Percentiles rank a stretch among this genome's conserved stretches.
These are phyloP conservation scores for Hirtodrosophila confusa DNA, from an alignment of 2,888 invertebrate genomes.

Conservation along the genomic window DNA sequence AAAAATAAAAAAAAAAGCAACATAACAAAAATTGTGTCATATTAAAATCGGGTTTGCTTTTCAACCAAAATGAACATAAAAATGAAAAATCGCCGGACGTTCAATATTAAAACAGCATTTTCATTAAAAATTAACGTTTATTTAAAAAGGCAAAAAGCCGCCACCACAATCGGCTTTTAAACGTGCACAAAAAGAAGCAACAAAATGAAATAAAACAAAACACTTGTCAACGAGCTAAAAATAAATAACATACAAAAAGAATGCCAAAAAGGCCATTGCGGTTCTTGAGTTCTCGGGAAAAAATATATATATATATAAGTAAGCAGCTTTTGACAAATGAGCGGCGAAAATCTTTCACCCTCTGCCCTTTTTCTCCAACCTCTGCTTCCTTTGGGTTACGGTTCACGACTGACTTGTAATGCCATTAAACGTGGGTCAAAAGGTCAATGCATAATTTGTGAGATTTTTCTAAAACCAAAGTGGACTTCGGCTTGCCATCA, in stretches of 20 bases:
- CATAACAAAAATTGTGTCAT: conserved; percentile 24
- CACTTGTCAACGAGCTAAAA: conserved; percentile 39
- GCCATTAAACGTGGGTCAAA: conserved; percentile 16
- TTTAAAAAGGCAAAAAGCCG: conserved; percentile 61
- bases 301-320: conserved; percentile 23
- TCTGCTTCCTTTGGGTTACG: conserved; percentile 2
- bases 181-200: conserved; percentile 11
- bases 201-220: conserved; percentile 1
- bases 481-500: not conserved
- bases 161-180: conserved; percentile 56
- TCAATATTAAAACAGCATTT: conserved; percentile 50
- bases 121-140: conserved; percentile 70
- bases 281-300: conserved; percentile 10
- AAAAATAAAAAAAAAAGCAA: conserved; percentile 22
- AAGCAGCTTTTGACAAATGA: conserved; percentile 62
- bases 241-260: conserved; percentile 12
- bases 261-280: conserved; percentile 25
- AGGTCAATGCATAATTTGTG: conserved; percentile 47
- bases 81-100: conserved; percentile 38
- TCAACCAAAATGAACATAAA: conserved; percentile 14
- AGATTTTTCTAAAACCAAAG: conserved; percentile 8
- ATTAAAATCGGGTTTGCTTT: conserved; percentile 34
- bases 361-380: not conserved
- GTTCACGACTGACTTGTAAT: conserved; percentile 1
- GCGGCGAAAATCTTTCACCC: conserved; percentile 10